Evolutionary conservation across 2,113 vertebrate genomes (phyloP), one percentile per base, ranked within the genome.

Genomic region (Rhabdornis inornatus): DNA sequence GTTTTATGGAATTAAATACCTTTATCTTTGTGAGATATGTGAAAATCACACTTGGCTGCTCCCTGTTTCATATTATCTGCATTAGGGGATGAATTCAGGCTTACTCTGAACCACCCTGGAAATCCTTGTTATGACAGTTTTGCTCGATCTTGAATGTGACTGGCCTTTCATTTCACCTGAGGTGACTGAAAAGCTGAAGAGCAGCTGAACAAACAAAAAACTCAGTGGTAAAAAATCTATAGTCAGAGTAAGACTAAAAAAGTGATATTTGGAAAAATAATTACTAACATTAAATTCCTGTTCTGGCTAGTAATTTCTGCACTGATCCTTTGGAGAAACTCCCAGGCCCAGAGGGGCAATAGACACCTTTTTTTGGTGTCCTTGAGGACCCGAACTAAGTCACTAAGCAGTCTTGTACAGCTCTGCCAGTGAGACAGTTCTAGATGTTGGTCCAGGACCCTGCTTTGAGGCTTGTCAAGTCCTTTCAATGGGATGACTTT

Each of bases 151-250:
- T 90, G 69, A 88, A 30, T 89, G 72, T 87, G 85, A 60, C 90
- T 89, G 83, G 83, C 56, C 79, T 90, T 91, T 80, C 33, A 45
- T 92, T 87, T 92, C 70, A 91, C 84, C 84, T 90, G 66, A 92
- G 81, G 75, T 95, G 79, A 83, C 72, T 87, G 76, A 87, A 83
- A 92, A 90, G 15, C 18, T 72, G 71, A 89, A 77, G 65, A 93
- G 64, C 30, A 76, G 39, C 44, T 83, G 79, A 88, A 77, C 60
- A 94, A 95, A 83, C 7, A 55, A 40, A 88, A 85, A 63, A 7
- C 11, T 76, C 35, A 4, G 8, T 68, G 49, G 40, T 61, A 81
- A 89, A 35, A 94, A 96, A 81, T 56, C 22, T 68, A 44, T 30
- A 64, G 56, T 59, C 47, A 66, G 35, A 90, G 15, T 20, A 88